phyloP scores from a whole-genome alignment of 2,797 vertebrate species.

The Enteromius argenteus region DNA sequence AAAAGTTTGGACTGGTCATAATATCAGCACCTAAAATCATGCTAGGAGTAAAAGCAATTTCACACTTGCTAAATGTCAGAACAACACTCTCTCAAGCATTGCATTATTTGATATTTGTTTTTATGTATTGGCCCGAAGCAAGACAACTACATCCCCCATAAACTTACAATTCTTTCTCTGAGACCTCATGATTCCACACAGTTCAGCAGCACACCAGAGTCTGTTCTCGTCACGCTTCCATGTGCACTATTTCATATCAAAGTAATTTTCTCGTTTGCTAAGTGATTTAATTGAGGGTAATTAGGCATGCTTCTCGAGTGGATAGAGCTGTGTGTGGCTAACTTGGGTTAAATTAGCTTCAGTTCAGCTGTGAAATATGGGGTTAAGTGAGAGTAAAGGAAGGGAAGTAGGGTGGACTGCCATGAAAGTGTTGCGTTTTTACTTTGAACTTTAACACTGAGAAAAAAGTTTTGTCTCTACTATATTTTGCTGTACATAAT shows the following conservation, averaged over 20 bases:
- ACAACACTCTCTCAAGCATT: conserved; percentile 21
- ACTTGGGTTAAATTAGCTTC: conserved; percentile 79
- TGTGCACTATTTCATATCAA: conserved; percentile 83
- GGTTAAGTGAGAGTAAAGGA: conserved; percentile 78
- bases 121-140: conserved; percentile 5
- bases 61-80: conserved; percentile 34
- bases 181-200: conserved; percentile 8
- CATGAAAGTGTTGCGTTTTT: conserved; percentile 61
- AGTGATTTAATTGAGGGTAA: conserved; percentile 85
- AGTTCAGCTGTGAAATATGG: conserved; percentile 86
- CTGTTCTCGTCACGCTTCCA: conserved; percentile 70
- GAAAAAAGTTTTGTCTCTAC: conserved; percentile 25
- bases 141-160: neutral
- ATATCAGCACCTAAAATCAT: conserved; percentile 12
- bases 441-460: conserved; percentile 73
- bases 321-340: conserved; percentile 73
- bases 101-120: conserved; percentile 4
- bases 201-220: conserved; percentile 11
- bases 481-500: neutral
- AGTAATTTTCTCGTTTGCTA: conserved; percentile 83
- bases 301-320: conserved; percentile 79
- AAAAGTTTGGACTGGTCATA: neutral
- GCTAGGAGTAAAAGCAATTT: conserved; percentile 27
- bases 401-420: conserved; percentile 31
- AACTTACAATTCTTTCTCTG: neutral